A percentile compares a stretch with the other conserved stretches of the same genome.
Evolutionary conservation across 2,113 vertebrate species (phyloP).

Genomic region (Zosterops lateralis): DNA sequence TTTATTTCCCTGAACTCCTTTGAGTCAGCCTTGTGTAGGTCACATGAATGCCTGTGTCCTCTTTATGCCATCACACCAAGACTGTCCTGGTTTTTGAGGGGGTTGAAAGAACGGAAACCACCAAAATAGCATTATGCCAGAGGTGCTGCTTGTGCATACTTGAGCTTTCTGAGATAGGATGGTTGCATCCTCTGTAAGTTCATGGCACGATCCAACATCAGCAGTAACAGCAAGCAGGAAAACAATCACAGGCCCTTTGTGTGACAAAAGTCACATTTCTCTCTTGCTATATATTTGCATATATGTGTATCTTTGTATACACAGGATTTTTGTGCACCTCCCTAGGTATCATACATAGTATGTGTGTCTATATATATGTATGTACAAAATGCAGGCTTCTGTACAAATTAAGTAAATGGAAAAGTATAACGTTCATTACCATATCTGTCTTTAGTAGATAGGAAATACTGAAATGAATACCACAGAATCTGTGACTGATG

Average conservation of each 20-base stretch:
- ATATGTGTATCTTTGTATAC: neutral
- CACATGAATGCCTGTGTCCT: neutral
- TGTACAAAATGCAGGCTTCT: neutral
- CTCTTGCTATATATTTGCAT: neutral
- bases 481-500: neutral
- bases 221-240: neutral
- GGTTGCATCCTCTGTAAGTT: neutral
- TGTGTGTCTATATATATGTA: fast-evolving
- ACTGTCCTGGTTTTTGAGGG: neutral
- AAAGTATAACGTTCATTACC: neutral
- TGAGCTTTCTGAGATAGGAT: neutral
- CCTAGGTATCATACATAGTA: neutral
- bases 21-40: neutral
- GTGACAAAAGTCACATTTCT: neutral
- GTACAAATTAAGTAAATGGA: neutral
- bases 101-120: neutral
- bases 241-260: neutral
- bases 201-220: fast-evolving
- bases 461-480: neutral
- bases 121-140: neutral
- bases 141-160: neutral
- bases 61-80: neutral
- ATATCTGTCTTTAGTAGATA: neutral
- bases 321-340: neutral
- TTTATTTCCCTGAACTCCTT: neutral